Base-by-base conservation (phyloP, 1,140 invertebrate species). In the Bombus vancouverensis region DNA sequence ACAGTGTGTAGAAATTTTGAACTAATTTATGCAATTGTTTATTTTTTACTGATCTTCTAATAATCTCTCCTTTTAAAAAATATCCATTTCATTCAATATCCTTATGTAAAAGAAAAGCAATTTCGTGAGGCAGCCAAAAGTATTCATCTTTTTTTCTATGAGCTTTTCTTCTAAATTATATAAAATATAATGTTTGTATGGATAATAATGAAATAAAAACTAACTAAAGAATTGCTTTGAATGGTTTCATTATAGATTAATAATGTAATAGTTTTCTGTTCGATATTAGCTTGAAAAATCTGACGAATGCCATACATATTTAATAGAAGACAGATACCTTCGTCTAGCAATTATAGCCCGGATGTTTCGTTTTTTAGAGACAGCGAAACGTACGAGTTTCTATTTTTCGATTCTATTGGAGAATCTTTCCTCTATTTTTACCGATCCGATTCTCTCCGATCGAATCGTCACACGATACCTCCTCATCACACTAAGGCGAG, bases 381-480 rank as follows among this genome's bases (percentile, higher is more conserved):
- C 13, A 13, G 2, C 8, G 39, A 10, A 39, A 32, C 68, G 44
- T 39, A n/a, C 47, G 39, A 73, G 44, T 28, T 57, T 34, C 65
- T 85, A 83, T 87, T 87, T 89, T 66, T 83, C 65, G 47, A 66
- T 75, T 47, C 32, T 57, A 4, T 62, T 70, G 47, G 37, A 81
- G 62, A 78, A 57, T 70, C 39, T 65, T 57, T 57, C 28, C 74
- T 47, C 83, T 88, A 86, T 86, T 90, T 90, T 90, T 88, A 88
- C 70, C 89, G 34, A 79, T 88, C 37, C 68, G 73, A 90, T 90
- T 83, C 57, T n/a, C 44, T 32, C 15, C 28, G 87, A 90, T 88
- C 65, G 82, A 68, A 90, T 90, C 80, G 92, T 93, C 89, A 92
- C 90, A 91, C 77, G 91, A 93, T 93, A 92, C 88, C 85, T 90